Conservation (phyloP, 2,888 invertebrate genomes). For the Trichopria drosophilae region DNA sequence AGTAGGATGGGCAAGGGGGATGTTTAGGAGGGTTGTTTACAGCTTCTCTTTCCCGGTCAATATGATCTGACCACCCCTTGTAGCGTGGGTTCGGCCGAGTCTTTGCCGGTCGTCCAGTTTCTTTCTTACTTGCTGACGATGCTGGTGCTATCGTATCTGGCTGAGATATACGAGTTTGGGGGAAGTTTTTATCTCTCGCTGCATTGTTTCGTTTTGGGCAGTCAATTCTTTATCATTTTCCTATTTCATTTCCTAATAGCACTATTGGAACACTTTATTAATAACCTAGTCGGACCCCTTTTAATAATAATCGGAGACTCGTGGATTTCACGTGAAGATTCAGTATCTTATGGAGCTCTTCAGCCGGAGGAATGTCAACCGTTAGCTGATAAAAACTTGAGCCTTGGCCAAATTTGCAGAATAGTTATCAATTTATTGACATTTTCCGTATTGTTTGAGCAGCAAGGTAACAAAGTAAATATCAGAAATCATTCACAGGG, state of each 20-base stretch:
- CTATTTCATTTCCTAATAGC: constrained; percentile 15
- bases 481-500: too few species aligned
- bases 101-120: constrained; percentile 40
- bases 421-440: too few species aligned
- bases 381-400: too few species aligned
- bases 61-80: constrained; percentile 41
- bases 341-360: too few species aligned
- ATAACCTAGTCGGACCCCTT: too few species aligned
- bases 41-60: constrained; percentile 37
- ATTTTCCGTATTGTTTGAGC: too few species aligned
- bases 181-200: constrained; percentile 27
- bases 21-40: constrained; percentile 45
- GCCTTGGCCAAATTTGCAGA: too few species aligned
- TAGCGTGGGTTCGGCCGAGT: constrained; percentile 37
- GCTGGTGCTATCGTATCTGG: constrained; percentile 40
- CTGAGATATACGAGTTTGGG: constrained; percentile 29
- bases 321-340: too few species aligned
- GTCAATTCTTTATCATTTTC: constrained; percentile 4
- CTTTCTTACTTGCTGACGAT: constrained; percentile 48
- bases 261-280: constrained; percentile 25
- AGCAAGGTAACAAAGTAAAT: too few species aligned
- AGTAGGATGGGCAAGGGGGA: too few species aligned
- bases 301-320: too few species aligned
- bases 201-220: constrained; percentile 34
- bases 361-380: too few species aligned